A percentile compares a stretch with the other conserved stretches of the same genome.
These are phyloP conservation scores for Drosophila mauritiana DNA, from an alignment of 1,140 invertebrate species.

Conservation along the genomic window DNA sequence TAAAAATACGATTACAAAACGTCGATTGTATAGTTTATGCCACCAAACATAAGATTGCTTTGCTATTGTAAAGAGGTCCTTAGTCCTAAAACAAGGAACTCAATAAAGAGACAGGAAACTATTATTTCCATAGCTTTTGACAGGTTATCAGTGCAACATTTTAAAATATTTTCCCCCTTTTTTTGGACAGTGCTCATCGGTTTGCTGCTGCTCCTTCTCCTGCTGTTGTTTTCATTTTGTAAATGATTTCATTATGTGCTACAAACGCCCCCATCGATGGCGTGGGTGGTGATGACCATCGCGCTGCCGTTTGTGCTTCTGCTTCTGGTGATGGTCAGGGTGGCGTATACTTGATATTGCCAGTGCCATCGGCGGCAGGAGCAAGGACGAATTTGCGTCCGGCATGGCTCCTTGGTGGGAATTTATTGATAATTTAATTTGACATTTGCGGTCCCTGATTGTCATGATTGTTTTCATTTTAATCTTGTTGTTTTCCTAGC, in stretches of 20 bases:
- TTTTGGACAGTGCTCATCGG: slow-evolving; percentile 22
- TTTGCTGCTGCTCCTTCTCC: slow-evolving; percentile 24
- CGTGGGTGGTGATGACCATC: slow-evolving; percentile 18
- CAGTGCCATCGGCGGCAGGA: slow-evolving; percentile 31
- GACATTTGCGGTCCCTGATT: slow-evolving; percentile 83
- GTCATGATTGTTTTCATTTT: slow-evolving; percentile 84
- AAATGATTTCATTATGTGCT: slow-evolving; percentile 82
- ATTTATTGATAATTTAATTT: slow-evolving; percentile 84
- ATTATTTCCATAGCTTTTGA: too few relatives aligned
- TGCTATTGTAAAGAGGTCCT: too few relatives aligned
- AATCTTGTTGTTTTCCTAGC: slow-evolving; percentile 69
- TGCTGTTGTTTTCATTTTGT: slow-evolving; percentile 75
- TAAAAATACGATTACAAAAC: too few relatives aligned
- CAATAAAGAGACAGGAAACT: too few relatives aligned
- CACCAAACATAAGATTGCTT: too few relatives aligned
- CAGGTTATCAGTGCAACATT: neutral
- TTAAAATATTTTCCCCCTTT: neutral
- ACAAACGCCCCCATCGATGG: slow-evolving; percentile 48
- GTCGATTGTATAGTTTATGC: too few relatives aligned
- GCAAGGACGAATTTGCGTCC: slow-evolving; percentile 69
- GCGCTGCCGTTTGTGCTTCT: slow-evolving; percentile 2
- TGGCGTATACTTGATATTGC: slow-evolving; percentile 74
- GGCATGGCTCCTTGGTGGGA: slow-evolving; percentile 53
- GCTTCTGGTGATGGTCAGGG: slow-evolving; percentile 13
- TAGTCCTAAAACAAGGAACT: too few relatives aligned